These are phyloP conservation scores for Corythoichthys intestinalis DNA, from an alignment of 2,113 vertebrate genomes.

Conservation along the genomic window DNA sequence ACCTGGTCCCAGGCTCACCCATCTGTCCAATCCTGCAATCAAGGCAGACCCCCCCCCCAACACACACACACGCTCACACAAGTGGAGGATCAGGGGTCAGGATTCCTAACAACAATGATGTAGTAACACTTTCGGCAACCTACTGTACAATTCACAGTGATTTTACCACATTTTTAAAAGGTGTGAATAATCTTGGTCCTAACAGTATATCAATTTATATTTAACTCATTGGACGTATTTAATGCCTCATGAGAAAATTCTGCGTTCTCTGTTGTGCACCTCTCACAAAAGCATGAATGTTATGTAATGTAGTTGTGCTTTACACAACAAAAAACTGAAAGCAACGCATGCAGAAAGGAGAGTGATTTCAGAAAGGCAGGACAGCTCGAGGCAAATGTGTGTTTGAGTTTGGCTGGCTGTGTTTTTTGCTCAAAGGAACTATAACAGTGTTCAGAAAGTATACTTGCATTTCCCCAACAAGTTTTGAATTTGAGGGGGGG, in stretches of 20 bases:
- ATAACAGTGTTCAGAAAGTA: background rate
- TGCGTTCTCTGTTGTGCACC: background rate
- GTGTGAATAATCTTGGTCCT: background rate
- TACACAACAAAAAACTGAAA: background rate
- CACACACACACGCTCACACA: too few relatives aligned
- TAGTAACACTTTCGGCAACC: too few relatives aligned
- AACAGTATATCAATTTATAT: background rate
- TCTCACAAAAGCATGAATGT: background rate
- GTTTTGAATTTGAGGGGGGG: background rate
- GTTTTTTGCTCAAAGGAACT: background rate
- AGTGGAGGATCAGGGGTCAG: too few relatives aligned
- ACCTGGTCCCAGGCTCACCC: too few relatives aligned
- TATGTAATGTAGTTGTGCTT: background rate
- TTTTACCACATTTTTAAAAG: background rate
- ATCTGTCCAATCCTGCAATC: too few relatives aligned
- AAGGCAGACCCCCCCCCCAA: too few relatives aligned
- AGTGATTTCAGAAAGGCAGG: background rate
- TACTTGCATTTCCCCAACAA: background rate
- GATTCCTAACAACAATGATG: too few relatives aligned
- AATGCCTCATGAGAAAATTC: background rate
- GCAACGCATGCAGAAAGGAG: background rate
- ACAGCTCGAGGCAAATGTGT: background rate
- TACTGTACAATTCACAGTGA: too few relatives aligned
- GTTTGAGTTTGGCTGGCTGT: background rate
- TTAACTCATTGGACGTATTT: background rate